Evolutionary conservation across 2,888 invertebrate genomes (phyloP).

Genomic region (Deilephila porcellus): DNA sequence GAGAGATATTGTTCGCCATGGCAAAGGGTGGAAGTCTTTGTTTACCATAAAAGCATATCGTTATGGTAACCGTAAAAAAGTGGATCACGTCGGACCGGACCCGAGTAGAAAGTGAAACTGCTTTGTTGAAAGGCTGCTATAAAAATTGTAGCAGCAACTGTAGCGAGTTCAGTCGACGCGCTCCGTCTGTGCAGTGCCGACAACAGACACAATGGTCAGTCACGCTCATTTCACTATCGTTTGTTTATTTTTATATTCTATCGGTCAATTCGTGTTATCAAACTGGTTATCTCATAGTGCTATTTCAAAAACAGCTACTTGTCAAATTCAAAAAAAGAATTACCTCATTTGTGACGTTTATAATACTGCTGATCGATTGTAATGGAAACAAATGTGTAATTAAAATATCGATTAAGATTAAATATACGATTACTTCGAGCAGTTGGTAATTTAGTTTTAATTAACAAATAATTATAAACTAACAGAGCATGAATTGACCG

Average conservation of each 20-base stretch:
- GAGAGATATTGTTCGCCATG: not conserved
- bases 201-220: constrained; percentile 75
- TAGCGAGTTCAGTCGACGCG: constrained; percentile 71
- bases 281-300: constrained; percentile 13
- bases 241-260: constrained; percentile 57
- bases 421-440: constrained; percentile 19
- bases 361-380: not conserved
- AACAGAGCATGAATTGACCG: constrained; percentile 58
- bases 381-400: not conserved
- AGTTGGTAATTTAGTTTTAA: constrained; percentile 29
- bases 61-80: constrained; percentile 69
- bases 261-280: constrained; percentile 31
- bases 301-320: not conserved
- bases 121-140: constrained; percentile 70
- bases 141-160: constrained; percentile 73
- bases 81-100: constrained; percentile 73
- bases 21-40: constrained; percentile 53
- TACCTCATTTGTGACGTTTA: not conserved
- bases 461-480: constrained; percentile 43
- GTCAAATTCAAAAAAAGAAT: not conserved
- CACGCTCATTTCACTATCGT: constrained; percentile 59
- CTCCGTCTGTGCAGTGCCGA: constrained; percentile 60
- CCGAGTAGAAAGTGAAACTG: constrained; percentile 81
- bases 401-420: not conserved
- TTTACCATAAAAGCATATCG: constrained; percentile 60